Base-by-base conservation (phyloP, 2,113 vertebrate species). In the Equus quagga region DNA sequence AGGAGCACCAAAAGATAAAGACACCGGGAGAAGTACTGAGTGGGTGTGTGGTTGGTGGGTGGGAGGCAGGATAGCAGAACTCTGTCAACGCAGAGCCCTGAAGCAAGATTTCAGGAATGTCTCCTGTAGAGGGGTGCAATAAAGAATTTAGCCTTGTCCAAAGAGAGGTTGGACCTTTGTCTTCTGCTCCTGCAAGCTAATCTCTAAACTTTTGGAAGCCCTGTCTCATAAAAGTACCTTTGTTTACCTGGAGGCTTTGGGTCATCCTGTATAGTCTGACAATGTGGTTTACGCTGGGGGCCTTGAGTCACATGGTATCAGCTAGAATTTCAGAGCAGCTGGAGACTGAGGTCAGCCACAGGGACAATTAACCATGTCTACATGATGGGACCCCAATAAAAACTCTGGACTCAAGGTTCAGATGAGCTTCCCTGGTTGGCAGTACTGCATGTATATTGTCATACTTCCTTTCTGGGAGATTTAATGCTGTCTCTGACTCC, bases 1-100 rank as follows among this genome's bases (percentile, higher is more conserved):
- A 83, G 31, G 31, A 24, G 18, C 15, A 81, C 31, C 23, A 69
- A 21, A 89, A 6, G 4, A 65, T 11, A 28, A 72, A 92, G 58
- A 69, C 11, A 56, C 12, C 26, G 18, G 3, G 13, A 95, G n/a
- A 88, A 75, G 23, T 56, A 64, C 23, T 60, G 54, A 64, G 14
- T 26, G 26, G 9, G 6, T 56, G 31, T 24, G 19, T 31, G 9
- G 21, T 4, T 60, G 12, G 9, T 23, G 4, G 33, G 1, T 8
- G 1, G 21, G 21, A 72, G 1, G 2, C 4, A 1, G 46, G 2
- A 60, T 19, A 94, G 44, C 11, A 36, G 14, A 56, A 0, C 10
- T 86, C 21, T 51, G 5, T 44, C 36, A 69, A 12, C 41, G 6
- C 6, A 89, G 8, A 85, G 1, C 0, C 10, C 23, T 73, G 49